Evolutionary conservation across 1,140 invertebrate species (phyloP).

Genomic region (Rhysida immarginata): DNA sequence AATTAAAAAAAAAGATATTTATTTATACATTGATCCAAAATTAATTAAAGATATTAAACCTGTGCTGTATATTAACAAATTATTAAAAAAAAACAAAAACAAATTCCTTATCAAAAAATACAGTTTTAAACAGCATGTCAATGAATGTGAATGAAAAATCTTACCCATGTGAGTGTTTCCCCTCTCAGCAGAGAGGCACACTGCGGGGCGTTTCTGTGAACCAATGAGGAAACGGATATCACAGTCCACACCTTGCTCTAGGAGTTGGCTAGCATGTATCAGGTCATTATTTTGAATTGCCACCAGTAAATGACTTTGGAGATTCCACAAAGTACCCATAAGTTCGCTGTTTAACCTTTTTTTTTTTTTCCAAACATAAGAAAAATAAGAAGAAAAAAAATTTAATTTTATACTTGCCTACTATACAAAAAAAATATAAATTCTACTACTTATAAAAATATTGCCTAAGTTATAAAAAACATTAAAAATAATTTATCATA

Average conservation of each 20-base stretch:
- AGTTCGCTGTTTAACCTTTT: not conserved
- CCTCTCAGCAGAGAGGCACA: conserved; percentile 23
- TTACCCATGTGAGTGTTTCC: conserved; percentile 22
- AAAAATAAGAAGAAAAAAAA: not conserved
- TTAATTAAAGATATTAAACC: too few species aligned
- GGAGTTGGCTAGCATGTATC: conserved; percentile 13
- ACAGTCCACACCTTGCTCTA: conserved; percentile 20
- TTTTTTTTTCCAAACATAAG: not conserved
- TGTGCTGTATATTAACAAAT: too few species aligned
- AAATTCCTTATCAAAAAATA: too few species aligned
- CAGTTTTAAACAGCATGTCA: too few species aligned
- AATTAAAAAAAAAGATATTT: too few species aligned
- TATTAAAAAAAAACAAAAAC: too few species aligned
- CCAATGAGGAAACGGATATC: conserved; percentile 23
- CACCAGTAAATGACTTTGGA: conserved; percentile 21
- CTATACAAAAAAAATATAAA: not conserved
- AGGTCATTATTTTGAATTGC: conserved; percentile 23
- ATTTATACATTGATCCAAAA: too few species aligned
- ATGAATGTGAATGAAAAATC: conserved; percentile 3
- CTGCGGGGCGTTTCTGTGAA: conserved; percentile 20
- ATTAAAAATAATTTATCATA: too few species aligned
- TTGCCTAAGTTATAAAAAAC: too few species aligned
- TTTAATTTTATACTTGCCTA: not conserved
- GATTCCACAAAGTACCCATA: conserved; percentile 16
- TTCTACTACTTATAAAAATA: not conserved